Base-by-base conservation (phyloP, 2,797 vertebrate species). In the Columba guinea region DNA sequence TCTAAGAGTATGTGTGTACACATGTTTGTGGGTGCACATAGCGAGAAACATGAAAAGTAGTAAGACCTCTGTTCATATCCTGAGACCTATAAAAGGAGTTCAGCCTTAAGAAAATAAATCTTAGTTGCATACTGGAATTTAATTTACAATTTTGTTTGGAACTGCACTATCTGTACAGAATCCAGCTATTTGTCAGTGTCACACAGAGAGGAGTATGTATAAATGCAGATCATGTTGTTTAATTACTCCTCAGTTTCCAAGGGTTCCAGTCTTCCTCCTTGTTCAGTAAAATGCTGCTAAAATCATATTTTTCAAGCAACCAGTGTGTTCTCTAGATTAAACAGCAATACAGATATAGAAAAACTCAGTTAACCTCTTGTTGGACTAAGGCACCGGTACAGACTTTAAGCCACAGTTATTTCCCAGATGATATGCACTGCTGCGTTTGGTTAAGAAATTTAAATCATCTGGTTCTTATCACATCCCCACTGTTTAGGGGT, bases 381-480 rank as follows among this genome's bases (percentile, higher is more conserved):
- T 93, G 90, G 86, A 69, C 80, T 81, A 95, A 44, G 34, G 56
- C 67, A 88, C 16, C 71, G 48, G 44, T 74, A 52, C 44, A 89
- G 91, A 92, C 55, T 95, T 84, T 56, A 94, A 95, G 68, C 58
- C 76, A 85, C 90, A 91, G 19, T 74, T 73, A 84, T 96, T 96
- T 96, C 90, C 55, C 92, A 95, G 82, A 96, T 80, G 75, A 93
- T 77, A 95, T 15, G 34, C 80, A 84, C 53, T 11, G 5, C 70
- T 91, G 85, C 95, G 87, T 97, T 96, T 97, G 75, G 88, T 97
- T 96, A 95, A 95, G 91, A 97, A 97, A 97, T 95, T 91, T 49
- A 26, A 88, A 96, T 97, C 93, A 96, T 97, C 97, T 98, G 96
- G 93, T 97, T 97, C 95, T 95, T 98, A 97, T 97, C 96, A 97